Evolutionary conservation across 2,113 vertebrate genomes (phyloP), one percentile per base, ranked within the genome.

Genomic region (Xiphias gladius): DNA sequence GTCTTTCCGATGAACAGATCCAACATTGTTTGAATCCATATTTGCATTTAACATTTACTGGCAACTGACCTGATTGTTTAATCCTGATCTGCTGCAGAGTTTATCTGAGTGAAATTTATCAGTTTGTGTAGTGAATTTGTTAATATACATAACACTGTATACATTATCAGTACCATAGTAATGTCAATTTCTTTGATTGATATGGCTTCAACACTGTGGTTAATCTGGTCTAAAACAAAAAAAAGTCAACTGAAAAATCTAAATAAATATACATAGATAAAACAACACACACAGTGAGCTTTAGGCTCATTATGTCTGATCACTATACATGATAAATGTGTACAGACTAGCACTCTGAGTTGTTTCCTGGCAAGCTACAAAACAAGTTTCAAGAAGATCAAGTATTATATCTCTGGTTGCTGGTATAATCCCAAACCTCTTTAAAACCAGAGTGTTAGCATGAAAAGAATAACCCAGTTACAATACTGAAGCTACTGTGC

Each of bases 151-250:
- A 37, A 68, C 69, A 86, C 61, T 32, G 24, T 46, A 65, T 65
- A 48, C 5, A 68, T 62, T 20, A 76, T 30, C 50, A 52, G 50
- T 88, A 76, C 80, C 69, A 35, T 32, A 30, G 2, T 0, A 76
- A 64, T 46, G 26, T 73, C 3, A 75, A 32, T 22, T 43, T 73
- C 17, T 88, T 86, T 84, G 63, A 83, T 71, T 82, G 69, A 85
- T 87, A 90, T 91, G 87, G 81, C 87, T 92, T 86, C 11, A 83
- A 35, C 59, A 68, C 41, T 61, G 63, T 11, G 39, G n/a, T 57
- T 65, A 76, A 50, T 68, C 10, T 46, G 19, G 28, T 57, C 9
- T 16, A 67, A 83, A 59, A 76, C 48, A 78, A 58, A 75, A 58
- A 75, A 41, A 62, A 8, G 73, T 14, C 0, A 1, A 22, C 32